Percentiles rank a stretch among this genome's conserved stretches.
Evolutionary conservation across 2,888 invertebrate genomes (phyloP).

Genomic region (Drosophila borealis): DNA sequence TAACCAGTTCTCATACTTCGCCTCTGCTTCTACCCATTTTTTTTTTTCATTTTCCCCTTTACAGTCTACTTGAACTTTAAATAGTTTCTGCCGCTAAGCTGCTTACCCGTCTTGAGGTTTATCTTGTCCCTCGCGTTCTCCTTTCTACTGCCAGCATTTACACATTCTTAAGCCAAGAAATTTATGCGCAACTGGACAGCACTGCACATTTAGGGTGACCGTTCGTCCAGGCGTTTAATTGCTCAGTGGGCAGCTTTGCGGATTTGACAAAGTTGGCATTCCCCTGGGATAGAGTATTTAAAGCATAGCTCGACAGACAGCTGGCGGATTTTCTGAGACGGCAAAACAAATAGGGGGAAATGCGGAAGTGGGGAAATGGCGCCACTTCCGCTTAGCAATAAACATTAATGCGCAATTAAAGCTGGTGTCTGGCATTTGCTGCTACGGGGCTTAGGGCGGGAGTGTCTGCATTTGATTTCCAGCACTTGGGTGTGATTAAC

Average conservation of each 20-base stretch:
- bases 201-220: neutral
- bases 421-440: conserved; percentile 62
- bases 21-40: no score
- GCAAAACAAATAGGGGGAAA: conserved; percentile 41
- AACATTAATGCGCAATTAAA: conserved; percentile 81
- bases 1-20: no score
- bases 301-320: conserved; percentile 20
- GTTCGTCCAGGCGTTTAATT: neutral
- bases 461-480: conserved; percentile 66
- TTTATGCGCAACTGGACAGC: neutral
- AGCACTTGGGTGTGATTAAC: conserved; percentile 65
- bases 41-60: no score
- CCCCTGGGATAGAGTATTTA: conserved; percentile 21
- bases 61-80: no score
- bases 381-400: conserved; percentile 77
- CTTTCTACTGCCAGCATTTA: neutral
- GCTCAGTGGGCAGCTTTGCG: conserved; percentile 19
- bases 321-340: conserved; percentile 25
- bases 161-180: neutral
- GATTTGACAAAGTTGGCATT: conserved; percentile 17
- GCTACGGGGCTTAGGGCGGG: conserved; percentile 8
- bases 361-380: conserved; percentile 59
- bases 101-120: neutral
- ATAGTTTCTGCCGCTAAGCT: no score
- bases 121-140: neutral